Evolutionary conservation across 2,888 invertebrate genomes (phyloP).

Genomic region (Helicoverpa assulta): DNA sequence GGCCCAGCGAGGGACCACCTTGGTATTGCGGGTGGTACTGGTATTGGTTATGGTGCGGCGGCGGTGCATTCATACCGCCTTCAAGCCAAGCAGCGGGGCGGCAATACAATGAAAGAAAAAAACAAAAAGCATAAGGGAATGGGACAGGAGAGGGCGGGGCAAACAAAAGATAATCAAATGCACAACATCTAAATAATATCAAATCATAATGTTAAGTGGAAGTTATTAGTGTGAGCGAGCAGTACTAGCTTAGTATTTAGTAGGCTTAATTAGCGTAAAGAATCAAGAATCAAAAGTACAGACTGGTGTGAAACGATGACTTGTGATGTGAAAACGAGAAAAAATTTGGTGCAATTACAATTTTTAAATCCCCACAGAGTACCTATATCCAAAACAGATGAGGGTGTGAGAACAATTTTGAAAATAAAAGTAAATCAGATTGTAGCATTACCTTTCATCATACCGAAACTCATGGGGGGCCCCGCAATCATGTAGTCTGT

Average conservation of each 20-base stretch:
- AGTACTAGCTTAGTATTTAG: slow-evolving; percentile 78
- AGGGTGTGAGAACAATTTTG: slow-evolving; percentile 83
- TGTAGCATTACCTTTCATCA: slow-evolving; percentile 94
- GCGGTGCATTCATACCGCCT: slow-evolving; percentile 91
- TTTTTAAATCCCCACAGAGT: slow-evolving; percentile 82
- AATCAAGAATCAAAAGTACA: slow-evolving; percentile 64
- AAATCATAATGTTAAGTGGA: slow-evolving; percentile 74
- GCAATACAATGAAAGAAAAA: slow-evolving; percentile 90
- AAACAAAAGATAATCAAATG: slow-evolving; percentile 82
- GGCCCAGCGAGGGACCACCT: slow-evolving; percentile 81
- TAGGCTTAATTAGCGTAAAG: slow-evolving; percentile 77
- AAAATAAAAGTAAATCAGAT: slow-evolving; percentile 79
- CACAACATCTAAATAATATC: slow-evolving; percentile 66
- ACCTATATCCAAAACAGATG: slow-evolving; percentile 85
- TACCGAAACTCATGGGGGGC: slow-evolving; percentile 96
- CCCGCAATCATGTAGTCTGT: slow-evolving; percentile 93
- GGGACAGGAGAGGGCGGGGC: slow-evolving; percentile 79
- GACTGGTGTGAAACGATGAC: slow-evolving; percentile 72
- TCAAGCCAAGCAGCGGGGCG: slow-evolving; percentile 89
- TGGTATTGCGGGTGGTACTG: slow-evolving; percentile 89
- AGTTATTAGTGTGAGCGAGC: slow-evolving; percentile 77
- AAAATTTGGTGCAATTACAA: slow-evolving; percentile 78
- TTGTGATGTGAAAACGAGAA: slow-evolving; percentile 82
- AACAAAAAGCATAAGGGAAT: slow-evolving; percentile 87
- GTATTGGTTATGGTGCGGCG: slow-evolving; percentile 89